Evolutionary conservation across 2,113 vertebrate species (phyloP).

Genomic region (Reinhardtius hippoglossoides): DNA sequence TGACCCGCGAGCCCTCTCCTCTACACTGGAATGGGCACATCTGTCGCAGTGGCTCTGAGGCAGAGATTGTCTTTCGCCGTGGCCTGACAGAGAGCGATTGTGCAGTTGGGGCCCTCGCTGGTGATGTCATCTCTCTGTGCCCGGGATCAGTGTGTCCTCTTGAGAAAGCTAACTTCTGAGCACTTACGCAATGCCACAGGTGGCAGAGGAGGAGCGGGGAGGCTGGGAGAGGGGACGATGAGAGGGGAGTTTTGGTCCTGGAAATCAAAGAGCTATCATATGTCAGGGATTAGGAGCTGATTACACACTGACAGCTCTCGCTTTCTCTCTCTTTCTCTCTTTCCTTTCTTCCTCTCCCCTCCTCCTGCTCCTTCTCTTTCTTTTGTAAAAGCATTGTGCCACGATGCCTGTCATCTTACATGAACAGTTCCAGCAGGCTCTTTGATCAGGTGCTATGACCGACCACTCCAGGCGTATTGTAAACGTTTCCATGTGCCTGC

Average conservation of each 20-base stretch:
- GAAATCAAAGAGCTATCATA: conserved; percentile 73
- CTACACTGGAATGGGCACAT: conserved; percentile 71
- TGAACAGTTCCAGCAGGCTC: conserved; percentile 52
- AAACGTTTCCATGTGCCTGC: conserved; percentile 77
- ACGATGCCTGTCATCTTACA: conserved; percentile 44
- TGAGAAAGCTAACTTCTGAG: conserved; percentile 61
- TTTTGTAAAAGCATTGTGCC: conserved; percentile 30
- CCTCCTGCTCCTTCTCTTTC: conserved; percentile 19
- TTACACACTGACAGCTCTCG: conserved; percentile 64
- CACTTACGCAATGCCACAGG: conserved; percentile 78
- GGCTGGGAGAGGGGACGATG: conserved; percentile 13
- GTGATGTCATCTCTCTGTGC: conserved; percentile 79
- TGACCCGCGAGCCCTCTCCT: conserved; percentile 70
- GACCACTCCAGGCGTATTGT: conserved; percentile 61
- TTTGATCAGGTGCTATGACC: conserved; percentile 76
- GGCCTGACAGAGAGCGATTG: conserved; percentile 74
- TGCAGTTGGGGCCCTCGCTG: conserved; percentile 50
- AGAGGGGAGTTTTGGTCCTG: conserved; percentile 21
- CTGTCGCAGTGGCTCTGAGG: conserved; percentile 73
- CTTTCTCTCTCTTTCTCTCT: conserved; percentile 1
- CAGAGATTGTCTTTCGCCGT: conserved; percentile 75
- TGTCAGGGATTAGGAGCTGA: conserved; percentile 72
- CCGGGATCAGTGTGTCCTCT: conserved; percentile 47
- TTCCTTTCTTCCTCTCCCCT: background rate
- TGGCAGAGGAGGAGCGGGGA: conserved; percentile 51